phyloP scores from a whole-genome alignment of 2,113 vertebrate species.

The Phodopus roborovskii region DNA sequence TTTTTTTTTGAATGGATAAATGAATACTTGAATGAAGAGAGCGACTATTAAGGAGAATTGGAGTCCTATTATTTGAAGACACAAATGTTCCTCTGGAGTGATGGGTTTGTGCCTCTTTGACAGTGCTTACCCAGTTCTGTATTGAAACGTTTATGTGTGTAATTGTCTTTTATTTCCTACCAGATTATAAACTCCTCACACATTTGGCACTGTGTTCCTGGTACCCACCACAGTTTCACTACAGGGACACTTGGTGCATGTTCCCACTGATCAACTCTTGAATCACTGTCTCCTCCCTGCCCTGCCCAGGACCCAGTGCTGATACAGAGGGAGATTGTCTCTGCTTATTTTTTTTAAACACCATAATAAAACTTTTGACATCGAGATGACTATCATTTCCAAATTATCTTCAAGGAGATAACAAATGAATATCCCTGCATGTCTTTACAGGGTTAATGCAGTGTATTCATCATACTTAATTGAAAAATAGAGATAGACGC shows the following conservation, averaged over 20 bases:
- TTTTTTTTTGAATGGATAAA: conserved; percentile 56
- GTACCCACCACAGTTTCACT: not conserved
- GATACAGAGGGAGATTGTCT: not conserved
- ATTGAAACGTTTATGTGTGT: conserved; percentile 51
- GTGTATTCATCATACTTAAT: not conserved
- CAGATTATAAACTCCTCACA: conserved; percentile 49
- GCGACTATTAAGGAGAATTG: conserved; percentile 44
- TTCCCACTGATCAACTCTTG: not conserved
- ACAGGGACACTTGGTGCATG: not conserved
- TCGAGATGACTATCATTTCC: not conserved
- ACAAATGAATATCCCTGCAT: not conserved
- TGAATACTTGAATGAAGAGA: conserved; percentile 65
- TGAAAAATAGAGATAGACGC: not conserved
- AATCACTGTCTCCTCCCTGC: not conserved
- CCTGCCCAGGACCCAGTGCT: not conserved
- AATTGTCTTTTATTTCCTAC: conserved; percentile 51
- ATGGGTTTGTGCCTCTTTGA: conserved; percentile 42
- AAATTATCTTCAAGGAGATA: conserved; percentile 43
- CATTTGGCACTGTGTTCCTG: not conserved
- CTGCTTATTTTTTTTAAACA: not conserved
- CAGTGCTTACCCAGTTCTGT: not conserved
- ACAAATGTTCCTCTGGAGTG: conserved; percentile 49
- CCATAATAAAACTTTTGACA: conserved; percentile 31
- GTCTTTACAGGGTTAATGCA: not conserved
- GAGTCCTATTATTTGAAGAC: conserved; percentile 42